Conservation (phyloP, 2,113 vertebrate genomes). For the Rhabdornis inornatus region DNA sequence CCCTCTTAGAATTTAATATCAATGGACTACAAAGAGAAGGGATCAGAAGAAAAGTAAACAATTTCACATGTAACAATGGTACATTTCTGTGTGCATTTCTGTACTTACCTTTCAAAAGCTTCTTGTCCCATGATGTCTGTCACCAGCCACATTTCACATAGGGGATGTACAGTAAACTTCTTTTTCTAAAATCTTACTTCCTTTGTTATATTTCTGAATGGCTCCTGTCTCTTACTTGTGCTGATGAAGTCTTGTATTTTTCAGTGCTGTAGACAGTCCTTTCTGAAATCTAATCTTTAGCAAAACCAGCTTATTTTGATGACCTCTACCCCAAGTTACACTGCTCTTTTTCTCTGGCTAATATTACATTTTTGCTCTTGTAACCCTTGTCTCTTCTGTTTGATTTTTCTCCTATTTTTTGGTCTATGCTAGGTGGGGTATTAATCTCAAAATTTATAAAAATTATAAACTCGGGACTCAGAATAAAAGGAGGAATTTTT, state of each 20-base stretch:
- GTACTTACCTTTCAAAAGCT: neutral
- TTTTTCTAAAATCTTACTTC: neutral
- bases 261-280: neutral
- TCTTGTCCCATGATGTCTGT: neutral
- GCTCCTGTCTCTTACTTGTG: neutral
- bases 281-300: neutral
- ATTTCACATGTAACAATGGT: conserved; percentile 10
- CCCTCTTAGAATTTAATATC: conserved; percentile 14
- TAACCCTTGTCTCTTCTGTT: neutral
- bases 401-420: neutral
- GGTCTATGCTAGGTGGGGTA: neutral
- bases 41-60: conserved; percentile 44
- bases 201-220: neutral
- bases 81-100: neutral
- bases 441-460: neutral
- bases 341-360: neutral
- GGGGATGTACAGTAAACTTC: neutral
- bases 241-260: neutral
- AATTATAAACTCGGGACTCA: neutral
- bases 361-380: neutral
- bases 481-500: neutral
- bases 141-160: neutral
- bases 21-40: conserved; percentile 32
- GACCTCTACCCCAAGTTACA: neutral
- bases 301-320: neutral